These are phyloP conservation scores for Oscheius sp. DNA, from an alignment of 2,888 invertebrate species.

Conservation along the genomic window DNA sequence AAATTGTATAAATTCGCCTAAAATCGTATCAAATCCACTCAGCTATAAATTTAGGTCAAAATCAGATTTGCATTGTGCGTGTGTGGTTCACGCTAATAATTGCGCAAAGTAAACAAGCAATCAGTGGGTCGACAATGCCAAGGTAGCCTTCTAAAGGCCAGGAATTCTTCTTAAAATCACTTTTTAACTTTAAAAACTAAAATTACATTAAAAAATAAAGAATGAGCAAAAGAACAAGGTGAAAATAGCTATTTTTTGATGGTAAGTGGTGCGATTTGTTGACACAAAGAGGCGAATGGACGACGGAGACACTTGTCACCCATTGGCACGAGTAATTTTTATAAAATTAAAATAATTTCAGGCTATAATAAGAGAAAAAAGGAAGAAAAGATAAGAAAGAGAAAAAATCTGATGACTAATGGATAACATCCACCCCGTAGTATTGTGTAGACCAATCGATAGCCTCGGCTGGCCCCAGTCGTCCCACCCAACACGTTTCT, in stretches of 20 bases:
- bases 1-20: not conserved
- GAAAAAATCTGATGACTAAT: not conserved
- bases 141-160: not conserved
- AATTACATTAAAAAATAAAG: not conserved
- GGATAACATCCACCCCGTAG: not conserved
- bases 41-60: not conserved
- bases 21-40: not conserved
- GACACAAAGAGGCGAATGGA: not conserved
- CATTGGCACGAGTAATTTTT: not conserved
- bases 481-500: not conserved
- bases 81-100: slow-evolving; percentile 23
- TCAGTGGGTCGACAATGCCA: too few species aligned
- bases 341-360: not conserved
- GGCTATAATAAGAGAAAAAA: not conserved
- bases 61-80: not conserved
- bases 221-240: not conserved
- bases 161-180: slow-evolving; percentile 18
- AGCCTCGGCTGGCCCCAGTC: slow-evolving; percentile 14
- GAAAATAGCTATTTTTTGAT: not conserved
- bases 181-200: not conserved
- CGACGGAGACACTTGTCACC: slow-evolving; percentile 21
- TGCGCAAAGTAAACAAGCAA: slow-evolving; percentile 25
- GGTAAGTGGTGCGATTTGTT: slow-evolving; percentile 6
- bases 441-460: slow-evolving; percentile 28
- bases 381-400: not conserved